A percentile compares a stretch with the other conserved stretches of the same genome.
phyloP scores from a whole-genome alignment of 1,140 invertebrate species.

The Drosophila biarmipes region DNA sequence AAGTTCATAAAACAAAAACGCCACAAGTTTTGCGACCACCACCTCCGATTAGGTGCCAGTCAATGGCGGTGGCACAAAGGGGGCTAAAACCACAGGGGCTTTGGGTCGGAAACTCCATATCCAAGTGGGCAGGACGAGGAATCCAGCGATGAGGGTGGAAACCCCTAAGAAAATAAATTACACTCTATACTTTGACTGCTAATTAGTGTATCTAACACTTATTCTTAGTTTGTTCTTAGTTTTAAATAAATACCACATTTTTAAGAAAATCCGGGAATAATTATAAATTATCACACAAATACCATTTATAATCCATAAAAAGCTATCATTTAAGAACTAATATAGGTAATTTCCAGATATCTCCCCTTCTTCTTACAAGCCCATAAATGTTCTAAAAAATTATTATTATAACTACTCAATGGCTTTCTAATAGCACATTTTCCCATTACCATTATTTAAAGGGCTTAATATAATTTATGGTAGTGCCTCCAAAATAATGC shows the following conservation, averaged over 20 bases:
- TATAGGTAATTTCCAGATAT: not conserved
- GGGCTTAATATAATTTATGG: not conserved
- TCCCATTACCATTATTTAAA: conserved; percentile 1
- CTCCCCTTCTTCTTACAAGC: too few species aligned
- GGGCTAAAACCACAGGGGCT: conserved; percentile 1
- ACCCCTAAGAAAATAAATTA: too few species aligned
- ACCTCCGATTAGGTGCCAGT: conserved; percentile 26
- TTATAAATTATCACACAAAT: too few species aligned
- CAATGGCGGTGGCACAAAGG: not conserved
- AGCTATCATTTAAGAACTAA: not conserved
- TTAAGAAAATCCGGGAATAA: too few species aligned
- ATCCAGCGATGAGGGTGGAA: too few species aligned
- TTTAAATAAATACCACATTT: too few species aligned
- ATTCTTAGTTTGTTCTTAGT: too few species aligned
- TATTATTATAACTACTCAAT: not conserved
- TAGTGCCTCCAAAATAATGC: conserved; percentile 12
- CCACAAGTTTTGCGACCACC: conserved; percentile 16
- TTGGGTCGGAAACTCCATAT: not conserved
- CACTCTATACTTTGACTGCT: too few species aligned
- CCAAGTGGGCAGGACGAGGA: too few species aligned
- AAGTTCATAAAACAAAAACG: conserved; percentile 63
- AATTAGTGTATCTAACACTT: too few species aligned
- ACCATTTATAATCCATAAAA: too few species aligned
- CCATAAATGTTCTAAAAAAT: not conserved
- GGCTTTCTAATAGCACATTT: conserved; percentile 1